These are phyloP conservation scores for Meda fulgida DNA, from an alignment of 2,797 vertebrate genomes.

Conservation along the genomic window DNA sequence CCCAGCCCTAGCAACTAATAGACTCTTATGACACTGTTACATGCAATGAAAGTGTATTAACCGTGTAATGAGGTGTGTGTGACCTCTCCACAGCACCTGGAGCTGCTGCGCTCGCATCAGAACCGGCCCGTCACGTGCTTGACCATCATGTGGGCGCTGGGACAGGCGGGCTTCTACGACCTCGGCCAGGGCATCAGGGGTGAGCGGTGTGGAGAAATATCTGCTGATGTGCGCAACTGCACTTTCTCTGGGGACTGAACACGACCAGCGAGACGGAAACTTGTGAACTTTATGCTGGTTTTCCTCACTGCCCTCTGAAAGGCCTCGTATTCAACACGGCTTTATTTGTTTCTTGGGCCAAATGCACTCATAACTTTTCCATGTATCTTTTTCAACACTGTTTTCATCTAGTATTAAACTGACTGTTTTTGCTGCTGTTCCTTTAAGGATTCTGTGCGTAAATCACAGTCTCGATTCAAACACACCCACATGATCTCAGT, in stretches of 20 bases:
- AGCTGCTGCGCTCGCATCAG: conserved; percentile 89
- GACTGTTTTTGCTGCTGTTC: too few species aligned
- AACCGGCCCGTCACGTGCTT: conserved; percentile 89
- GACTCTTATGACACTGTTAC: background rate
- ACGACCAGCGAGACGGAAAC: background rate
- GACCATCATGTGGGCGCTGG: conserved; percentile 94
- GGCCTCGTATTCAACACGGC: too few species aligned
- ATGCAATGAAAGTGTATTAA: fast-evolving
- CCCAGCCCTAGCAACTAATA: too few species aligned
- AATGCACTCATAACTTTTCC: too few species aligned
- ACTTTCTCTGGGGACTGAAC: background rate
- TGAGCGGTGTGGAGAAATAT: conserved; percentile 62
- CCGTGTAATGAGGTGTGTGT: background rate
- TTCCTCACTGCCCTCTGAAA: background rate
- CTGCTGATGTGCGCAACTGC: background rate
- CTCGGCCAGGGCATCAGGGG: conserved; percentile 92
- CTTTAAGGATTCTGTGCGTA: too few species aligned
- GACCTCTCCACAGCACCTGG: conserved; percentile 82
- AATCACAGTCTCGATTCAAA: background rate
- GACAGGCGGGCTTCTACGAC: conserved; percentile 89
- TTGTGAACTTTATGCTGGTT: background rate
- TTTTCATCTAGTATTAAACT: too few species aligned
- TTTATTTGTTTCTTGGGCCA: background rate
- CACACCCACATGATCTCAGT: background rate
- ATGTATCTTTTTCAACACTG: too few species aligned